Conservation (phyloP, 2,113 vertebrate genomes). For the Phyllostomus discolor region DNA sequence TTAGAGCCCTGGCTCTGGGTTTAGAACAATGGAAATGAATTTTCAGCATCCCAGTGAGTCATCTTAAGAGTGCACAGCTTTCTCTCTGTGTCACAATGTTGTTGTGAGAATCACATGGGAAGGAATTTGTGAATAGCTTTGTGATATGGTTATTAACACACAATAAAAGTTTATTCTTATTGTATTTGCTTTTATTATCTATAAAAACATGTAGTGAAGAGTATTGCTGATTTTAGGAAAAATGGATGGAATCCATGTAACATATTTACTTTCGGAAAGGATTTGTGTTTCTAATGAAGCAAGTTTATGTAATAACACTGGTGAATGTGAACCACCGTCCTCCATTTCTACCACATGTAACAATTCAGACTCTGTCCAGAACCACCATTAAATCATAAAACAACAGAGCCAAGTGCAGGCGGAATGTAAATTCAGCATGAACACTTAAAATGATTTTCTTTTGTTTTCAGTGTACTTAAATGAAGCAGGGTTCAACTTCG, state of each 20-base stretch:
- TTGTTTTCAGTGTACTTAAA: constrained; percentile 90
- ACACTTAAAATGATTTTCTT: constrained; percentile 16
- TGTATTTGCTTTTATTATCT: background rate
- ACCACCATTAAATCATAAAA: background rate
- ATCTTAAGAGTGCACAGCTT: background rate
- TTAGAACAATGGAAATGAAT: background rate
- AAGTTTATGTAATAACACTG: background rate
- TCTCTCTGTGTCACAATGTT: background rate
- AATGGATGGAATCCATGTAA: background rate
- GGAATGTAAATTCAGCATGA: background rate
- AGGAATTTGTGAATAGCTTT: background rate
- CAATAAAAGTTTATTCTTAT: background rate
- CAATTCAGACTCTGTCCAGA: background rate
- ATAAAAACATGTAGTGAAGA: background rate
- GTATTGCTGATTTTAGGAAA: background rate
- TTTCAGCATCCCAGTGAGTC: background rate
- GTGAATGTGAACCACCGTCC: background rate
- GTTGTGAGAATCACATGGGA: background rate
- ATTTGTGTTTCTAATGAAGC: background rate
- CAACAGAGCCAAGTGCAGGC: background rate
- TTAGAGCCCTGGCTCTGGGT: background rate
- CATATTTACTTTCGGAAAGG: background rate
- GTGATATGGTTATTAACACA: background rate
- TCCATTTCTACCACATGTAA: background rate
- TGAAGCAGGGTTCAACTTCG: constrained; percentile 97